These are phyloP conservation scores for Caenorhabditis panamensis DNA, from an alignment of 2,888 invertebrate species.

Conservation along the genomic window DNA sequence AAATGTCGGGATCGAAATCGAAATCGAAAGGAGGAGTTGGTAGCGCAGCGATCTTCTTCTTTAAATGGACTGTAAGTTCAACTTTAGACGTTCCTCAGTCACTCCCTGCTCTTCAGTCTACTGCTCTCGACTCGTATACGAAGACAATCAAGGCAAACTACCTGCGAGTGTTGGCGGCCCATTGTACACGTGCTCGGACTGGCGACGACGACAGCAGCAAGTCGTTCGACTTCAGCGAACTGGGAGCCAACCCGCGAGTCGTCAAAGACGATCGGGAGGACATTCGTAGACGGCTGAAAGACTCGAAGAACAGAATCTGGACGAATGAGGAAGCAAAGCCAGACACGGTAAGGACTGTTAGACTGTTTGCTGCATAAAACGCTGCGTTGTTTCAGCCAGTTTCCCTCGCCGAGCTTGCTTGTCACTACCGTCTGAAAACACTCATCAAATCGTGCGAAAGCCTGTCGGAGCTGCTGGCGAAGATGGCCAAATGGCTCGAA, in stretches of 20 bases:
- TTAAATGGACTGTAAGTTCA: constrained; percentile 36
- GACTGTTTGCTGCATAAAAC: too few species aligned
- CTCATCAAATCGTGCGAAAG: constrained; percentile 48
- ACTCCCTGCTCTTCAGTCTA: constrained; percentile 13
- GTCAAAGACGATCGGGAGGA: constrained; percentile 59
- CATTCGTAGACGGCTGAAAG: constrained; percentile 31
- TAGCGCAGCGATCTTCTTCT: constrained; percentile 28
- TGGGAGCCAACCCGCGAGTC: constrained; percentile 46
- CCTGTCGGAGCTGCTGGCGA: constrained; percentile 40
- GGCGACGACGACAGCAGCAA: constrained; percentile 37
- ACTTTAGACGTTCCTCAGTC: not conserved
- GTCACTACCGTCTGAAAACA: constrained; percentile 53
- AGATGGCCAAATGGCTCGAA: constrained; percentile 54
- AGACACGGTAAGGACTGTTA: constrained; percentile 9
- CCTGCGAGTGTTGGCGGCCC: constrained; percentile 25
- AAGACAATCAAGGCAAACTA: constrained; percentile 42
- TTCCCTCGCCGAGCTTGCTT: constrained; percentile 49
- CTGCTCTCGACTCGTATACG: constrained; percentile 34
- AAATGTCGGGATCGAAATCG: constrained; percentile 15
- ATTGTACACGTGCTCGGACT: constrained; percentile 48
- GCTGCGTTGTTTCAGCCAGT: constrained; percentile 25
- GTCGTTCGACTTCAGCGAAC: constrained; percentile 50
- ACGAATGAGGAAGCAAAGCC: constrained; percentile 35
- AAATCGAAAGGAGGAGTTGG: constrained; percentile 19
- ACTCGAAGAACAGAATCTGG: constrained; percentile 20